A percentile compares a stretch with the other conserved stretches of the same genome.
These are phyloP conservation scores for Aplochiton taeniatus DNA, from an alignment of 2,797 vertebrate genomes.

Conservation along the genomic window DNA sequence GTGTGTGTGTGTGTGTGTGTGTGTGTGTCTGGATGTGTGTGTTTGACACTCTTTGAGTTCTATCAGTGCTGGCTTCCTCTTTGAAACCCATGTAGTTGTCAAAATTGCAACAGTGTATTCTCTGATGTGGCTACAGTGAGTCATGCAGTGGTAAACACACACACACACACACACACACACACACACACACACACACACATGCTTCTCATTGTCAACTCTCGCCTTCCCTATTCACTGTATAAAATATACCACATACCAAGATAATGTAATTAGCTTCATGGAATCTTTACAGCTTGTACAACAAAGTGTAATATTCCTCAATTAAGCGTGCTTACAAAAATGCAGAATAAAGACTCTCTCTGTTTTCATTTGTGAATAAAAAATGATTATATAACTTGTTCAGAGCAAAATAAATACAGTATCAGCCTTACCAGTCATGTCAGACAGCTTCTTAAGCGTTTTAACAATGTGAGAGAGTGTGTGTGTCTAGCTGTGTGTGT, in stretches of 20 bases:
- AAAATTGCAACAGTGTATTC: conserved; percentile 61
- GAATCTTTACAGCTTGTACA: too few species aligned
- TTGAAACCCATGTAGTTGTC: conserved; percentile 70
- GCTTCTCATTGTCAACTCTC: conserved; percentile 35
- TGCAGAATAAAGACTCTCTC: too few species aligned
- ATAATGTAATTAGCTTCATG: too few species aligned
- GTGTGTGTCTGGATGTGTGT: conserved; percentile 32
- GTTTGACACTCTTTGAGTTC: conserved; percentile 60
- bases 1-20: conserved; percentile 18
- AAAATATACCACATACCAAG: conserved; percentile 13
- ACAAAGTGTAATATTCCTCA: too few species aligned
- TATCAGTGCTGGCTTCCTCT: conserved; percentile 72
- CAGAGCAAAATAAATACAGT: too few species aligned
- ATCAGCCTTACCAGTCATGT: not conserved
- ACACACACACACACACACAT: conserved; percentile 21
- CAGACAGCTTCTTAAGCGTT: too few species aligned
- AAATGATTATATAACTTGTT: too few species aligned
- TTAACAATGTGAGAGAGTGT: not conserved
- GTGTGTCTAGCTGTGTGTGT: not conserved
- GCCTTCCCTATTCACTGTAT: conserved; percentile 22
- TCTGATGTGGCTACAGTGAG: conserved; percentile 73
- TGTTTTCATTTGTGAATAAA: too few species aligned
- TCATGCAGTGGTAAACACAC: conserved; percentile 73
- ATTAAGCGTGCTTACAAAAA: too few species aligned
- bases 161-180: conserved; percentile 46